Evolutionary conservation across 2,888 invertebrate genomes (phyloP), one percentile per base, ranked within the genome.

Genomic region (Exephanes ischioxanthus): DNA sequence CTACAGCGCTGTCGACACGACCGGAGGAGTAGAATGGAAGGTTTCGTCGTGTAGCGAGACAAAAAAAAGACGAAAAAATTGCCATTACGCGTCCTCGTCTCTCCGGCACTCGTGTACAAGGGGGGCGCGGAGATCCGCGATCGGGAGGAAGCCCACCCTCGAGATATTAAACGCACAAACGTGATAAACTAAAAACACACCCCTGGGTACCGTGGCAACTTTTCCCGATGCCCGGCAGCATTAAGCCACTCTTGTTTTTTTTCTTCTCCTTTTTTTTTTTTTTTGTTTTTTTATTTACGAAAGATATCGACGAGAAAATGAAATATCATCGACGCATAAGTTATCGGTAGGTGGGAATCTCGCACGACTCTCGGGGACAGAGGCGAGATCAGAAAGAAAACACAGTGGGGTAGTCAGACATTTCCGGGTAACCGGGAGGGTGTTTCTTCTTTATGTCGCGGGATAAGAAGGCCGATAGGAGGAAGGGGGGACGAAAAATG

Each of bases 101-200:
- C 84, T 61, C 45, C 45, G 73, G 73, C 70, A 75, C 51, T 73
- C 91, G 89, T 90, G 85, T 90, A 91, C 90, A 91, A 85, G 86
- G 86, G 63, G 84, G 83, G 61, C 85, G 86, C 85, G 86, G 55
- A 77, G 37, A 68, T 72, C 61, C 67, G 26, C 76, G 73, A 78
- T 80, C n/a, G 75, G 37, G 77, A 82, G 75, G 73, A 76, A 30
- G 81, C 53, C 73, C 67, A 71, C 71, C 70, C 71, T 75, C 66
- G 80, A 89, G 84, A 88, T 89, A 91, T 91, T 92, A 91, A 92
- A 91, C 91, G 91, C 89, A 88, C 88, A 89, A 91, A 92, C 90
- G 91, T 91, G 93, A 94, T 94, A 94, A 93, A 92, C 93, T 91
- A 91, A 92, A 89, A 93, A 93, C 93, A 92, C 92, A 92, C 90